phyloP scores from a whole-genome alignment of 2,113 vertebrate genomes.

The Ramphastos sulfuratus region DNA sequence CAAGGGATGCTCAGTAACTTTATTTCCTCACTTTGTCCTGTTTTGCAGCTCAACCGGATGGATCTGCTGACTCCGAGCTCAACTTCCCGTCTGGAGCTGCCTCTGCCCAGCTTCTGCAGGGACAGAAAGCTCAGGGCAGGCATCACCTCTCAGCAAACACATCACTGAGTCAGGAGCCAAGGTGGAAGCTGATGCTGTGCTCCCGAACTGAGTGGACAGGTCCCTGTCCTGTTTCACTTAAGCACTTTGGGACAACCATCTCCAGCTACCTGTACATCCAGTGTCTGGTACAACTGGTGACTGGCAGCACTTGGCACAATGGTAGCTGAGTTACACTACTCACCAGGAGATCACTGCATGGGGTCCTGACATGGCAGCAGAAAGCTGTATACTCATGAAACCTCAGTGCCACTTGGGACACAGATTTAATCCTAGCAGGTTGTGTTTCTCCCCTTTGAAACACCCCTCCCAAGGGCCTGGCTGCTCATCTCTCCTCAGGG shows the following conservation, averaged over 20 bases:
- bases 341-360: background rate
- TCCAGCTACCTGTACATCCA: background rate
- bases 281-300: background rate
- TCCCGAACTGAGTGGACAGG: background rate
- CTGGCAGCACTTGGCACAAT: too few species aligned
- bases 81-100: background rate
- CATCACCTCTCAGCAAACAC: background rate
- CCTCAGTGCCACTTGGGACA: background rate
- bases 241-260: background rate
- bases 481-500: background rate
- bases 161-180: background rate
- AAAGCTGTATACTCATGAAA: background rate
- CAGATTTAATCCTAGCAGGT: background rate
- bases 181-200: background rate
- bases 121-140: background rate
- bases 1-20: background rate
- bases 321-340: background rate
- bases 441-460: background rate
- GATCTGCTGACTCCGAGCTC: background rate
- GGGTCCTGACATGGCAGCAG: background rate
- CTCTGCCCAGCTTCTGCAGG: background rate
- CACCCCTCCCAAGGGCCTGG: background rate
- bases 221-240: background rate
- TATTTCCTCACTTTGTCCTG: background rate
- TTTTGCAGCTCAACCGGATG: background rate